phyloP scores from a whole-genome alignment of 2,888 invertebrate genomes.

The Drosophila paranaensis region DNA sequence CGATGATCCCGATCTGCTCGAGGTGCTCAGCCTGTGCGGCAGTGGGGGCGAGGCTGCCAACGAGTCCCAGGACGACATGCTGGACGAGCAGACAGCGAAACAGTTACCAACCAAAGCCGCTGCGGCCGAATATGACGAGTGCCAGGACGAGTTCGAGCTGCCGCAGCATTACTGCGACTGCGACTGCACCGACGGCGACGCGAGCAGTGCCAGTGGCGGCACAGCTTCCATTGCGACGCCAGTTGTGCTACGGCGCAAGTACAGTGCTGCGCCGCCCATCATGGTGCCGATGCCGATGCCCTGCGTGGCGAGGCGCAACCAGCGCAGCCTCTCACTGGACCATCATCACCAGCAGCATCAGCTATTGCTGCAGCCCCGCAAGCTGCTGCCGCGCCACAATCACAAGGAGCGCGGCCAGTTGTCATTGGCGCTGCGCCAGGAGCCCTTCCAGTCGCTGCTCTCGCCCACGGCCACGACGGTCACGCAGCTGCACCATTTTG shows the following conservation, averaged over 20 bases:
- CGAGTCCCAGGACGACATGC: conserved; percentile 75
- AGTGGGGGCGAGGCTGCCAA: conserved; percentile 78
- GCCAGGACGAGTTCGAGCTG: conserved; percentile 81
- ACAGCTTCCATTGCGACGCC: conserved; percentile 57
- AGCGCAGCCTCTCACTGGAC: conserved; percentile 83
- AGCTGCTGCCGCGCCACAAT: conserved; percentile 56
- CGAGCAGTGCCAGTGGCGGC: conserved; percentile 72
- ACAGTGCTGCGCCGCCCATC: conserved; percentile 78
- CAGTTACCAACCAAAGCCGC: conserved; percentile 35
- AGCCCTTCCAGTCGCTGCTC: conserved; percentile 83
- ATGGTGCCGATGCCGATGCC: conserved; percentile 78
- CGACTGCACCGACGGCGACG: conserved; percentile 81
- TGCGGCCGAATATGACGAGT: conserved; percentile 69
- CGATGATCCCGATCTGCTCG: conserved; percentile 84
- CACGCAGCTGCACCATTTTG: conserved; percentile 79
- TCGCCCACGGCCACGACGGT: conserved; percentile 64
- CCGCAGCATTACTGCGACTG: conserved; percentile 79
- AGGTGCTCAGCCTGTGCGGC: conserved; percentile 83
- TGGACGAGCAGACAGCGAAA: conserved; percentile 58
- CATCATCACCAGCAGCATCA: conserved; percentile 67
- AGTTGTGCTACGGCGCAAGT: conserved; percentile 83
- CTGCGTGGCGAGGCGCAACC: conserved; percentile 70
- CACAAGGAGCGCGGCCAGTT: conserved; percentile 79
- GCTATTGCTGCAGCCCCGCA: conserved; percentile 63
- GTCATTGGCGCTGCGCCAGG: conserved; percentile 83